Evolutionary conservation across 1,140 invertebrate genomes (phyloP), one percentile per base, ranked within the genome.

Genomic region (Aphis craccivora): DNA sequence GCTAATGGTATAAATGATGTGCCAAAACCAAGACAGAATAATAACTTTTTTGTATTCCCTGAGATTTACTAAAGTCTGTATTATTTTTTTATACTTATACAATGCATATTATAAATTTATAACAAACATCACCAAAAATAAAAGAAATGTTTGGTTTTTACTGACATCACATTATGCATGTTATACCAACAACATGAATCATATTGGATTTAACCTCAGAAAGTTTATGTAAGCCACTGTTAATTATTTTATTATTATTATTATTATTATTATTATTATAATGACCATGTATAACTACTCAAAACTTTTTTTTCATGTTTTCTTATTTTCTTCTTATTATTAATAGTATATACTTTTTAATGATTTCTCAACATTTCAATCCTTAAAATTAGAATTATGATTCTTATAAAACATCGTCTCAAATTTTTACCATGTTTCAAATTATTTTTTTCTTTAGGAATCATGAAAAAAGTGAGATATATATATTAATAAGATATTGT

Each of bases 401-500:
- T n/a, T 60, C 14, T 90, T 90, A 40, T 30, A 51, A 60, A 60
- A 43, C 35, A 89, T 23, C 6, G 35, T 14, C 37, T 60, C 1
- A 23, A 90, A 4, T 43, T 60, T 23, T 90, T 60, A 90, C 53
- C 37, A 53, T 60, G 60, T 40, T 55, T 60, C 11, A n/a, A 40
- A 43, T 90, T 40, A 30, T 67, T 67, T 9, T 67, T 67, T 76
- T 90, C 25, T 90, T 90, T 60, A 60, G 14, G 40, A 18, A 43
- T 60, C 4, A 43, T 20, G 40, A 90, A 83, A 91, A 11, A 53
- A 30, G 91, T 92, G 76, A 92, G 45, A 92, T 91, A 83, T 11
- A 40, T 83, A 81, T 23, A 51, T 92, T 84, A 51, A 60, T 83
- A 81, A 76, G 40, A 53, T 92, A 92, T 92, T 84, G 91, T 84